Conservation (phyloP, 2,797 vertebrate genomes). For the Eulemur rubriventer region DNA sequence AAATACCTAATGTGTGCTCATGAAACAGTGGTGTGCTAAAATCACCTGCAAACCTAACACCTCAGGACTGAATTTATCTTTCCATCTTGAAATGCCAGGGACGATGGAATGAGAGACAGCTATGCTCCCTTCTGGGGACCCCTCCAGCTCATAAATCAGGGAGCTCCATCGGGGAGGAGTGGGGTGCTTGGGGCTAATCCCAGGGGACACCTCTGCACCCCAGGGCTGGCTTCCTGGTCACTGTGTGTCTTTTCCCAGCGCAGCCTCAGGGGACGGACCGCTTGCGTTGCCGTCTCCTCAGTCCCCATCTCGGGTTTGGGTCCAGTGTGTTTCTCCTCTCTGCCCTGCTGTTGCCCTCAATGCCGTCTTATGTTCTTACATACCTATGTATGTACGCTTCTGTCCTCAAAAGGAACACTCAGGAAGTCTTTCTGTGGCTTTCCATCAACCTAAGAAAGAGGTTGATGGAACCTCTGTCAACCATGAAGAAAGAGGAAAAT, state of each 20-base stretch:
- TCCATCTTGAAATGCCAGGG: not conserved
- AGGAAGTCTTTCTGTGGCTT: not conserved
- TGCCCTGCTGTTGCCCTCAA: not conserved
- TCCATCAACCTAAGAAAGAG: not conserved
- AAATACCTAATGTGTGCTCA: not conserved
- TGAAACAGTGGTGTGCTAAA: not conserved
- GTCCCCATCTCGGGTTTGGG: not conserved
- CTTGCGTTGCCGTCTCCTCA: fast-evolving
- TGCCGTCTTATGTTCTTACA: not conserved
- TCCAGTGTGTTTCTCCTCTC: not conserved
- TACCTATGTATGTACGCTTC: not conserved
- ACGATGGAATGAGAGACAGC: not conserved
- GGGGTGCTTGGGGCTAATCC: not conserved
- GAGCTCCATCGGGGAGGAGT: no score
- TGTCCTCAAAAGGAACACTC: not conserved
- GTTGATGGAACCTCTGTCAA: no score
- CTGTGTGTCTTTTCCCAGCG: not conserved
- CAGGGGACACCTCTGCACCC: fast-evolving
- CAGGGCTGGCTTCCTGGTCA: not conserved
- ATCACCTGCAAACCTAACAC: not conserved
- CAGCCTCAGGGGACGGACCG: not conserved
- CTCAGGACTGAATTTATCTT: not conserved
- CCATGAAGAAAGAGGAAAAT: not conserved
- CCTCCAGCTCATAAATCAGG: not conserved
- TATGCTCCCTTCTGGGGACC: not conserved